Evolutionary conservation across 1,140 invertebrate genomes (phyloP), one percentile per base, ranked within the genome.

Genomic region (Ladona fulva): DNA sequence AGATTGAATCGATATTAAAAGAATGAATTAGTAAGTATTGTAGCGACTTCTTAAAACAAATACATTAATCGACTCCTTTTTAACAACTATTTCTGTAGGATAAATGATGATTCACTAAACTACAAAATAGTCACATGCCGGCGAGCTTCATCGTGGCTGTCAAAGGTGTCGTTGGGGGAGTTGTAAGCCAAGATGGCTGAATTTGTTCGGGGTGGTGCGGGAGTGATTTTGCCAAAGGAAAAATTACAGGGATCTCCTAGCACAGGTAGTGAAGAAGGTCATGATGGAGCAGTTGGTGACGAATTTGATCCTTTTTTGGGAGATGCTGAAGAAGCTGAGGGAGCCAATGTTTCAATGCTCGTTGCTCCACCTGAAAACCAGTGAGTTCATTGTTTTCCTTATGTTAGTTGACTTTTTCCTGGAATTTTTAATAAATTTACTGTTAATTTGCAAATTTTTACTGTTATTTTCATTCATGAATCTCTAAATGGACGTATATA

Each of bases 181-280:
- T 66, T 22, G 52, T 66, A 66, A 66, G 74, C 24, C 74, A 80
- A 80, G 74, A 89, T 89, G 88, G 88, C 88, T 81, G 88, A 89
- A 83, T 89, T 89, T 80, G 87, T 89, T 74, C 84, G 88, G 79
- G 87, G 87, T 80, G 87, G 87, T 76, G 85, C 87, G 59, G 87
- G 86, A 79, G 84, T 88, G 83, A 79, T 79, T 59, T 86, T 80
- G 83, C 81, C 83, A 79, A 88, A 89, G 85, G 86, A 82, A 74
- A 84, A 83, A 82, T 77, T 84, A 24, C 89, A 93, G 78, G 93
- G 92, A 78, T 94, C 93, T 75, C 92, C 93, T n/a, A 92, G 91
- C 81, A 93, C 92, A 79, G 92, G 92, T 82, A 94, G 92, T 79
- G 94, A 95, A 82, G 93, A 95, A 77, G 80, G 82, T 78, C 86